Conservation (phyloP, 2,113 vertebrate species). For the Gadus chalcogrammus region DNA sequence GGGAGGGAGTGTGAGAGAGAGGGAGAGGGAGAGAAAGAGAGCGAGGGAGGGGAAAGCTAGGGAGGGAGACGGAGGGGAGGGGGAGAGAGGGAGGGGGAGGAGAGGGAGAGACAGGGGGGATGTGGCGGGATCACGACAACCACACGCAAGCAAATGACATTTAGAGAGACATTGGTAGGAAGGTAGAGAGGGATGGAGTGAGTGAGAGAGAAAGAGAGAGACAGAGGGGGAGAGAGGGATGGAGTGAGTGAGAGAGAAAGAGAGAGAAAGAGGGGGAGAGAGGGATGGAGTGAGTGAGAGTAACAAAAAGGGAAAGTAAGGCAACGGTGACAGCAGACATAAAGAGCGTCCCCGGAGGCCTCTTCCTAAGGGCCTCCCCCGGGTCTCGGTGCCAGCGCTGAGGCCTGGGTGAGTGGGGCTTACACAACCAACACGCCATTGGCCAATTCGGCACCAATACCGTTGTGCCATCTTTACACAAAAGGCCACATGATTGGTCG, state of each 20-base stretch:
- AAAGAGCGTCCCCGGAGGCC: neutral
- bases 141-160: neutral
- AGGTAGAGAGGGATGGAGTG: too few species aligned
- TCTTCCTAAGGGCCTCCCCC: neutral
- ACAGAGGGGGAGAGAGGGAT: neutral
- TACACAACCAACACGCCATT: neutral
- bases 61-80: neutral
- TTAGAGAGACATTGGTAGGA: neutral
- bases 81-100: too few species aligned
- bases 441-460: neutral
- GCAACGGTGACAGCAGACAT: neutral
- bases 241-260: neutral
- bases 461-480: too few species aligned
- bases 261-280: slow-evolving; percentile 6
- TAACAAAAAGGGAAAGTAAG: neutral
- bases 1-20: neutral
- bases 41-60: neutral
- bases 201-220: too few species aligned
- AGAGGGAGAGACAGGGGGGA: too few species aligned
- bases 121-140: neutral
- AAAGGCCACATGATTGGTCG: neutral
- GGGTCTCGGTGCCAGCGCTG: neutral
- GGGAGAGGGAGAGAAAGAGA: neutral
- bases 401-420: neutral
- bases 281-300: neutral